Conservation (phyloP, 2,113 vertebrate species). For the Gallinago undulata region DNA sequence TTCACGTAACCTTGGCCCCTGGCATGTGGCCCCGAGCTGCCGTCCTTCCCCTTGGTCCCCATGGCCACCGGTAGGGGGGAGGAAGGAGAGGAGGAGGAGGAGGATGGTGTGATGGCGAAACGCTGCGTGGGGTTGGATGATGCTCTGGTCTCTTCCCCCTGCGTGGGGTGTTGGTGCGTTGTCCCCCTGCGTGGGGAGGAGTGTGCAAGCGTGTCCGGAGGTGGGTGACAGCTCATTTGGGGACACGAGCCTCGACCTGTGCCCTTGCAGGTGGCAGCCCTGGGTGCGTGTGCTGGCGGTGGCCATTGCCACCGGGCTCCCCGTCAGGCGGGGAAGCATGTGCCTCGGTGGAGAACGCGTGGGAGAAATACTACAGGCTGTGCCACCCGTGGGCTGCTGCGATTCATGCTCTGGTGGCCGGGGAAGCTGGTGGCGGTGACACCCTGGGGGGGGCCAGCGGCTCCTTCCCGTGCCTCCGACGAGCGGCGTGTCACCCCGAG, state of each 20-base stretch:
- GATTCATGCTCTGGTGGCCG: neutral
- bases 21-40: neutral
- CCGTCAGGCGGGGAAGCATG: neutral
- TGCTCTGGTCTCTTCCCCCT: neutral
- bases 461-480: neutral
- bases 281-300: rapidly evolving
- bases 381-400: neutral
- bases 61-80: neutral
- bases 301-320: neutral
- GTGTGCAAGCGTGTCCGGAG: rapidly evolving
- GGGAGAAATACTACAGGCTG: neutral
- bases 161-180: rapidly evolving
- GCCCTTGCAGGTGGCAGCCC: neutral
- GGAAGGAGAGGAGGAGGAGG: neutral
- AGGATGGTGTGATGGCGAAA: neutral
- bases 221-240: neutral
- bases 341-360: neutral
- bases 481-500: rapidly evolving
- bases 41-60: neutral
- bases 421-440: neutral
- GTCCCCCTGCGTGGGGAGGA: rapidly evolving
- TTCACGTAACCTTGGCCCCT: rapidly evolving
- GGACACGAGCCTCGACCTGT: neutral
- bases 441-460: neutral
- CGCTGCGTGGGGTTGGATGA: rapidly evolving